Base-by-base conservation (phyloP, 2,113 vertebrate genomes). In the Scatophagus argus region DNA sequence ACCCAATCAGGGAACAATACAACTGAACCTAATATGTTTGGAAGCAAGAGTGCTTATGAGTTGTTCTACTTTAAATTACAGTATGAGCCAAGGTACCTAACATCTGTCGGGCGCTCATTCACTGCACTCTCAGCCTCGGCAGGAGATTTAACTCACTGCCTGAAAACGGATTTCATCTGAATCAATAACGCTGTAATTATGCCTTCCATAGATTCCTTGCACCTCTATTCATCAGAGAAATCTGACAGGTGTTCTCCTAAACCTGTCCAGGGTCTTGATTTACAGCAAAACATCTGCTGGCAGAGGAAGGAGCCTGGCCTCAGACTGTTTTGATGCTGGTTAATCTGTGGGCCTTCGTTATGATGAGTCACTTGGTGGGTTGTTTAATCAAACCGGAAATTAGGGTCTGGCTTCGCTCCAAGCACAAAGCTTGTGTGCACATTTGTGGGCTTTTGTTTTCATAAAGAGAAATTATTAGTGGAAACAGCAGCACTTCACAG, bases 181-280 rank as follows among this genome's bases (percentile, higher is more conserved):
- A 91, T 91, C 90, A 87, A 89, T 91, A 89, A 84, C 6, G 31
- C 47, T 52, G 77, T 89, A 89, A 90, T 91, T 86, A 90, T 79
- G 77, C 43, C 80, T 79, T 81, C 79, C 74, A 80, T 83, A 86
- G 84, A 85, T 86, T 76, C 86, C 73, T 41, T 39, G 73, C 71
- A 58, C 82, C 77, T 79, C 72, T 56, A 85, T 91, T 87, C 83
- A 84, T 90, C 91, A 89, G 77, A 81, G 78, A 25, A 82, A 79
- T 85, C 79, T 79, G 90, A 91, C 91, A 85, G 77, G 80, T 82
- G 88, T 90, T 90, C 87, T 59, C 68, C 62, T 79, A 80, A 92
- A 93, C 39, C 87, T 89, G 85, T 76, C 88, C 60, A 64, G 64
- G 70, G 56, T 51, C 46, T 44, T 87, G 83, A 88, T 89, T 89